These are phyloP conservation scores for Agrotis exclamationis DNA, from an alignment of 2,888 invertebrate species.

Conservation along the genomic window DNA sequence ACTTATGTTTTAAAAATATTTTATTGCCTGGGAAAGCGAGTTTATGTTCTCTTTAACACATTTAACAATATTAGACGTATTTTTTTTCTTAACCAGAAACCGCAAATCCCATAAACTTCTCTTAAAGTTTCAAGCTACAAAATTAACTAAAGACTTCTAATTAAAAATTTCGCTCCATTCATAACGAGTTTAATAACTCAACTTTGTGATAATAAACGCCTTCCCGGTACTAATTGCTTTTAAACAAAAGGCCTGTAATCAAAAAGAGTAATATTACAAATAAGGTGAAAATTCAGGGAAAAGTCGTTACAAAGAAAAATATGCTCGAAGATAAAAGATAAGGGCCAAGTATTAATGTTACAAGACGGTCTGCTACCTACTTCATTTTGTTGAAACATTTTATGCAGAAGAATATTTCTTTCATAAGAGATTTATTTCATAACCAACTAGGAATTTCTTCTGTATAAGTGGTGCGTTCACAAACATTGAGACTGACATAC, in stretches of 20 bases:
- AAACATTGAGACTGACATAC: too few species aligned
- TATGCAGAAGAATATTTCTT: not conserved
- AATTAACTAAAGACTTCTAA: constrained; percentile 37
- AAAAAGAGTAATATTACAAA: constrained; percentile 61
- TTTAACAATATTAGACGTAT: too few species aligned
- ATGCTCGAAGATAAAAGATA: constrained; percentile 45
- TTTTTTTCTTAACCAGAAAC: not conserved
- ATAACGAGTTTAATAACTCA: constrained; percentile 47
- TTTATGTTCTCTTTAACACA: not conserved
- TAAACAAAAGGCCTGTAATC: constrained; percentile 51
- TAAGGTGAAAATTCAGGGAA: constrained; percentile 52
- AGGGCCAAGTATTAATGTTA: constrained; percentile 20
- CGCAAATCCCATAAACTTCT: constrained; percentile 5
- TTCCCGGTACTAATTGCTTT: constrained; percentile 42
- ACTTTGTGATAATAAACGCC: constrained; percentile 48
- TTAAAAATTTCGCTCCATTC: constrained; percentile 28
- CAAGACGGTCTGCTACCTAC: not conserved
- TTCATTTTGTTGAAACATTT: constrained; percentile 11
- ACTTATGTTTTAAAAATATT: not conserved
- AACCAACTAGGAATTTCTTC: too few species aligned
- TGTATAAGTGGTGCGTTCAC: too few species aligned
- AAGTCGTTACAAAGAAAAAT: constrained; percentile 55
- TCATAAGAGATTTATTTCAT: not conserved
- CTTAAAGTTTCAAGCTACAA: constrained; percentile 20
- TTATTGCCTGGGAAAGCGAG: not conserved